Evolutionary conservation across 2,113 vertebrate species (phyloP), one percentile per base, ranked within the genome.

Genomic region (Monopterus albus): DNA sequence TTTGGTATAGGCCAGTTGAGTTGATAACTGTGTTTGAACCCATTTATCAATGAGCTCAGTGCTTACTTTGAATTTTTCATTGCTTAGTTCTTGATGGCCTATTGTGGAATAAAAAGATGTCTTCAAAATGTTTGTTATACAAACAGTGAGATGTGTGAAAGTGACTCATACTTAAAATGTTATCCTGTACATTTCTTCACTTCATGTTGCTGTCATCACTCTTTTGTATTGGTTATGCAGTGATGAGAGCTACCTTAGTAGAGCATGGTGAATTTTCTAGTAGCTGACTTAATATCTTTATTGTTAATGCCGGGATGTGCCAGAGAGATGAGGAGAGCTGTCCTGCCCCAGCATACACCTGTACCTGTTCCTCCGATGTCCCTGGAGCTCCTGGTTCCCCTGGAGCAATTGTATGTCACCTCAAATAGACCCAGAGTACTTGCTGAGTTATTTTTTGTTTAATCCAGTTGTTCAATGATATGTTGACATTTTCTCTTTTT

Each of bases 241-340:
- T 2, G 13, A 20, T 25, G 7, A 40, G n/a, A n/a, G n/a, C n/a
- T n/a, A n/a, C n/a, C n/a, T n/a, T n/a, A n/a, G n/a, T n/a, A n/a
- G n/a, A n/a, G n/a, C n/a, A n/a, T n/a, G n/a, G n/a, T n/a, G n/a
- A n/a, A n/a, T n/a, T n/a, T n/a, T n/a, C n/a, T n/a, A n/a, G n/a
- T n/a, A n/a, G n/a, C n/a, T 56, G 28, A 7, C 6, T 15, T 58
- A 15, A 20, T 49, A 25, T 62, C 1, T 61, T 61, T 23, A 11
- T n/a, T 42, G 9, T 38, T n/a, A n/a, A n/a, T n/a, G n/a, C n/a
- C n/a, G n/a, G 39, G 43, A 46, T 81, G 2, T 3, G 69, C 78
- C 80, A 98, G 96, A 96, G 95, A 68, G 95, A 96, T 4, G 92
- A 94, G 69, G 94, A 95, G 76, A 92, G 89, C 36, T 98, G 97